Base-by-base conservation (phyloP, 2,888 invertebrate species). In the Microlaimidae sp. region DNA sequence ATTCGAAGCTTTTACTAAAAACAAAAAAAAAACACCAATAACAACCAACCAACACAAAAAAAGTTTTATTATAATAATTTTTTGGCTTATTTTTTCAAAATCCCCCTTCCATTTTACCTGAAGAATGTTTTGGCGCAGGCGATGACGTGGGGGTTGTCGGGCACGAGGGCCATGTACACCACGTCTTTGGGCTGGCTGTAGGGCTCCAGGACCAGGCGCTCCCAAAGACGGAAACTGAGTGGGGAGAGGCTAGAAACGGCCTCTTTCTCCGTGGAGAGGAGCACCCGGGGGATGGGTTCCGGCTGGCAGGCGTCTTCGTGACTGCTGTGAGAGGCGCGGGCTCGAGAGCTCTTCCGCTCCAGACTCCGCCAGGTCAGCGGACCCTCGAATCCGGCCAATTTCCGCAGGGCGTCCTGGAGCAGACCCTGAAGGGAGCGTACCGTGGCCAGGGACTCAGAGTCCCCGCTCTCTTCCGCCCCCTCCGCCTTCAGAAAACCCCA, bases 341-440 rank as follows among this genome's bases (percentile, higher is more conserved):
- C 43, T 7, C 43, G 45, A 13, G 10, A 26, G 32, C 49, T 38
- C 29, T 59, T 64, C 56, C 88, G 80, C 77, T 92, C 93, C 75
- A 97, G 93, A 72, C 93, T 89, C 52, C 92, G 79, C 95, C 95
- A 97, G 1, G 95, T 97, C 17, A 97, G 79, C 28, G 95, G 95
- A 1, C 97, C 97, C 59, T 86, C 83, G 42, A 97, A 17, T n/a
- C 13, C 29, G n/a, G 26, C 29, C 26, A n/a, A n/a, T n/a, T n/a
- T n/a, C n/a, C n/a, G 7, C 32, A 56, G 32, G 23, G 52, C 52
- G 19, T 45, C 42, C 26, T 56, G 49, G 19, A 53, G 48, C n/a
- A 49, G 4, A 46, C 13, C 46, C 27, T 7, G 45, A 40, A 43
- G 45, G 5, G 46, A 41, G n/a, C 29, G 41, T 1, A 10, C 21